A percentile compares a stretch with the other conserved stretches of the same genome.
Conservation (phyloP, 2,113 vertebrate species). For the Amblyopsis rosae region DNA sequence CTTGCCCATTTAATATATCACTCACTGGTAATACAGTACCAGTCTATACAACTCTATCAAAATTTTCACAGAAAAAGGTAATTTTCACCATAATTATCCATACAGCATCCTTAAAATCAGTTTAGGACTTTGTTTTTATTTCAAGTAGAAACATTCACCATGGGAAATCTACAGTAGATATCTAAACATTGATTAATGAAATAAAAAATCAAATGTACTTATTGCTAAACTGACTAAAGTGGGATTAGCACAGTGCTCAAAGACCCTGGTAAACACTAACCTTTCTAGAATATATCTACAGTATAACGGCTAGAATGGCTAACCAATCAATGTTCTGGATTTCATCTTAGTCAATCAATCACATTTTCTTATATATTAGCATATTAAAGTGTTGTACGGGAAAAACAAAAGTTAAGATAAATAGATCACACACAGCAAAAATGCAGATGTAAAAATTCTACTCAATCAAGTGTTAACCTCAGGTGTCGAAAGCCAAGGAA, state of each 20-base stretch:
- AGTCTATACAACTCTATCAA: background rate
- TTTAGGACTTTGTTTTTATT: constrained; percentile 26
- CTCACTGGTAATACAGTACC: no score
- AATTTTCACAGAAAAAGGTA: background rate
- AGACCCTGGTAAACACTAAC: background rate
- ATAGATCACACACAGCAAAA: no score
- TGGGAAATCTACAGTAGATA: constrained; percentile 11
- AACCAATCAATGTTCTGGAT: constrained; percentile 4
- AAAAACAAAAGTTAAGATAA: no score
- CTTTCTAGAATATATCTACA: no score
- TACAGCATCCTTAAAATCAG: constrained; percentile 6
- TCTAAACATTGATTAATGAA: constrained; percentile 20
- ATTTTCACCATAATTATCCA: no score
- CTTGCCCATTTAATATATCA: no score
- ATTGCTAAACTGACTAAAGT: background rate
- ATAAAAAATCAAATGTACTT: constrained; percentile 24
- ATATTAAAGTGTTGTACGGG: no score
- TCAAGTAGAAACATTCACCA: constrained; percentile 34
- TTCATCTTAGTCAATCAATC: constrained; percentile 8
- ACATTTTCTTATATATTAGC: no score
- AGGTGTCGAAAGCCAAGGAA: no score
- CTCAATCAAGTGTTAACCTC: no score
- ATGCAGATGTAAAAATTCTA: no score
- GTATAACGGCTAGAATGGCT: background rate
- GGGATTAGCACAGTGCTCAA: background rate